Conservation (phyloP, 1,140 invertebrate genomes). For the Bombus affinis region DNA sequence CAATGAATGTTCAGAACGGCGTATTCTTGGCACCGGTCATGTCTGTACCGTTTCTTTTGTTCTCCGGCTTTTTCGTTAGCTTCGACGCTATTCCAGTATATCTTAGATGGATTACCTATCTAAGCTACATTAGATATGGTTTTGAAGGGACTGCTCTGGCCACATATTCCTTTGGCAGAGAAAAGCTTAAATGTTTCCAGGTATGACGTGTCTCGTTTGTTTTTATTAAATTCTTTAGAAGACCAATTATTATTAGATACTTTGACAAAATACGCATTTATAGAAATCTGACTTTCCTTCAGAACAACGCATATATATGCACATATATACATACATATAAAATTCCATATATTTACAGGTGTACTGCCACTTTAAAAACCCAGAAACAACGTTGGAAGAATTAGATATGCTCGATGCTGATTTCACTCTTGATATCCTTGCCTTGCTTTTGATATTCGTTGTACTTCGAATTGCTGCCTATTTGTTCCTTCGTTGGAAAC, state of each 20-base stretch:
- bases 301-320: not conserved
- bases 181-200: slow-evolving; percentile 90
- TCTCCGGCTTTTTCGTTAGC: slow-evolving; percentile 98
- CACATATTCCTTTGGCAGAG: slow-evolving; percentile 93
- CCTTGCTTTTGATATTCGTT: slow-evolving; percentile 93
- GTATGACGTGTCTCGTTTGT: slow-evolving; percentile 67
- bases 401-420: slow-evolving; percentile 91
- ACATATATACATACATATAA: not conserved
- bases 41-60: slow-evolving; percentile 96
- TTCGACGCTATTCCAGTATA: slow-evolving; percentile 98
- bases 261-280: not conserved
- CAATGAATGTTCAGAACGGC: slow-evolving; percentile 96
- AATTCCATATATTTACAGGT: slow-evolving; percentile 77
- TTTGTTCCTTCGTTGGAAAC: slow-evolving; percentile 95
- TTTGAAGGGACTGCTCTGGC: slow-evolving; percentile 97
- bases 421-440: slow-evolving; percentile 91
- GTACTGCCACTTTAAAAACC: slow-evolving; percentile 95
- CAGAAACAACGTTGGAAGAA: slow-evolving; percentile 94
- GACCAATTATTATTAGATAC: not conserved
- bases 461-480: slow-evolving; percentile 93
- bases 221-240: not conserved
- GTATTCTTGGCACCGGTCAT: slow-evolving; percentile 98
- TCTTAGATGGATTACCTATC: slow-evolving; percentile 96
- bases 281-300: no score
- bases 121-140: slow-evolving; percentile 97